These are phyloP conservation scores for Latheticus oryzae DNA, from an alignment of 2,888 invertebrate species.

Conservation along the genomic window DNA sequence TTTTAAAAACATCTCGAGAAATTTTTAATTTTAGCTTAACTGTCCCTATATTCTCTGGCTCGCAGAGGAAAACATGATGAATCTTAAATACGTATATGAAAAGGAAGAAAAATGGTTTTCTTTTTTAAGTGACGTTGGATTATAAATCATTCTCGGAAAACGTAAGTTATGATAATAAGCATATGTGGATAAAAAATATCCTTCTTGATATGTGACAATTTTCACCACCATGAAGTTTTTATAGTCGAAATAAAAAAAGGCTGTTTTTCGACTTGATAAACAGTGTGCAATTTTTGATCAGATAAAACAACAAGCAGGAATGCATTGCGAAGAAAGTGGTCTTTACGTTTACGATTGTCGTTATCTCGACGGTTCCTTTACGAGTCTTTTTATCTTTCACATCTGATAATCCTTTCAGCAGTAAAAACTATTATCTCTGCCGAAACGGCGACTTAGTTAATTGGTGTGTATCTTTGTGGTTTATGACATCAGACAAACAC, in stretches of 20 bases:
- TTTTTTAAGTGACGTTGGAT: conserved; percentile 12
- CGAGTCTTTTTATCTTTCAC: conserved; percentile 14
- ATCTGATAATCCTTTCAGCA: conserved; percentile 25
- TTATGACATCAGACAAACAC: conserved; percentile 29
- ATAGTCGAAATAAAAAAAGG: no score
- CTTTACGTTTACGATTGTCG: conserved; percentile 28
- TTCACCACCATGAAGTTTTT: no score
- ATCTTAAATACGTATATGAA: no score
- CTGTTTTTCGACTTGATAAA: conserved; percentile 8
- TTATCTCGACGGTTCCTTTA: conserved; percentile 18
- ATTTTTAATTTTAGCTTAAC: not conserved
- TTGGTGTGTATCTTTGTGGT: conserved; percentile 22
- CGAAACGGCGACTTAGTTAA: conserved; percentile 25
- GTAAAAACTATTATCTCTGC: conserved; percentile 29
- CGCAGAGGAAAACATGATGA: no score
- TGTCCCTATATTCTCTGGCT: no score
- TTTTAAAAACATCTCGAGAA: not conserved
- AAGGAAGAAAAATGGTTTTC: conserved; percentile 24
- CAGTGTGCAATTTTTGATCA: no score
- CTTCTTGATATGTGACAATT: conserved; percentile 8
- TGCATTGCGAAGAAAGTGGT: no score
- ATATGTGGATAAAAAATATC: not conserved
- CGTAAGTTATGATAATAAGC: conserved; percentile 14
- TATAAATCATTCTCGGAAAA: conserved; percentile 15
- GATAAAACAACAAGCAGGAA: conserved; percentile 5